phyloP scores from a whole-genome alignment of 2,888 invertebrate species.

The Noctua comes region DNA sequence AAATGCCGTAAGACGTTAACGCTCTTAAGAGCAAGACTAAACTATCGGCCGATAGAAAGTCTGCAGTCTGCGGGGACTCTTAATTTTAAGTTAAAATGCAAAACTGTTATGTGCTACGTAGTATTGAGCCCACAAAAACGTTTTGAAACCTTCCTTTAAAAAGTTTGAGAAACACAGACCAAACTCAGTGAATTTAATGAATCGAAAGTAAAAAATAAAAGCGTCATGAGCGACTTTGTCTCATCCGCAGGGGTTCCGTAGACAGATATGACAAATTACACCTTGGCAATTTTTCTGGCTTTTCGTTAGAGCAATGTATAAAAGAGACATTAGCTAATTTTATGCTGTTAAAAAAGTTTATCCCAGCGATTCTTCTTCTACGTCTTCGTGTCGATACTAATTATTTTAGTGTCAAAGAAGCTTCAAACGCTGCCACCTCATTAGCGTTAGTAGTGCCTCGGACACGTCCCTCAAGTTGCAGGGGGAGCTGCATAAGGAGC shows the following conservation, averaged over 20 bases:
- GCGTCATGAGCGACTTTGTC: constrained; percentile 3
- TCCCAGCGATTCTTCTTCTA: background rate
- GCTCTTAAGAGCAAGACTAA: background rate
- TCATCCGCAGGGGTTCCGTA: constrained; percentile 5
- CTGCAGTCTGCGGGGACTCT: background rate
- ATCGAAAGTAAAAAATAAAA: constrained; percentile 51
- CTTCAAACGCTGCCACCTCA: no score
- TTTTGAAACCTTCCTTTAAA: background rate
- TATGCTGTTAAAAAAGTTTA: background rate
- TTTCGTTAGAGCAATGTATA: background rate
- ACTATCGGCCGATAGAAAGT: background rate
- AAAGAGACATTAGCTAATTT: background rate
- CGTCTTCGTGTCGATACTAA: background rate
- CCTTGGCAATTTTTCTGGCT: no score
- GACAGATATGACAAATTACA: no score
- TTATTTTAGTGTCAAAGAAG: no score
- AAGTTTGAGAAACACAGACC: constrained; percentile 51
- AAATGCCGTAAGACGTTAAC: no score
- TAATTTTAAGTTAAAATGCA: background rate
- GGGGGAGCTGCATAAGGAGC: no score
- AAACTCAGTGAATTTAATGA: constrained; percentile 52
- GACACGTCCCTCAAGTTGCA: no score
- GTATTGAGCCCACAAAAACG: background rate
- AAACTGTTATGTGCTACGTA: no score
- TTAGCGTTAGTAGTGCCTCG: no score